Evolutionary conservation across 1,140 invertebrate genomes (phyloP).

Genomic region (Papilio aristodemus): DNA sequence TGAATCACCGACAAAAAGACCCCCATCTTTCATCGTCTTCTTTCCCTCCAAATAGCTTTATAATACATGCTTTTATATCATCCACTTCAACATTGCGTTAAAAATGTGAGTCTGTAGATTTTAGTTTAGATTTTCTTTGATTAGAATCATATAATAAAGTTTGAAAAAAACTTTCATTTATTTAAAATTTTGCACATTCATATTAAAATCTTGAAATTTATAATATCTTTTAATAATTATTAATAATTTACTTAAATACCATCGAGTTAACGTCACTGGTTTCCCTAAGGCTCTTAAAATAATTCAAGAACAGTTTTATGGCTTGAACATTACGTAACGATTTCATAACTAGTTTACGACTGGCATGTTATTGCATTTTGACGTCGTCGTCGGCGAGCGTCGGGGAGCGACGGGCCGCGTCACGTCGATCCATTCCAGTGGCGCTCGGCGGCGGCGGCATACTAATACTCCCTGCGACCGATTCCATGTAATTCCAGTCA

Average conservation of each 20-base stretch:
- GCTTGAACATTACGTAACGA: constrained; percentile 34
- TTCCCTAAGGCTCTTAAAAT: constrained; percentile 13
- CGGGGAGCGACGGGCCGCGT: constrained; percentile 53
- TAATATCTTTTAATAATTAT: no score
- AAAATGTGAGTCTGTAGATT: neutral
- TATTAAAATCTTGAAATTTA: no score
- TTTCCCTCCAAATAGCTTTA: constrained; percentile 53
- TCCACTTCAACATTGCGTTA: constrained; percentile 45
- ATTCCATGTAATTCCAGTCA: constrained; percentile 71
- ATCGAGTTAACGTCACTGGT: constrained; percentile 5
- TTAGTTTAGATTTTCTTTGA: neutral
- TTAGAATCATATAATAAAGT: no score
- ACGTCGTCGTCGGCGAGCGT: constrained; percentile 48
- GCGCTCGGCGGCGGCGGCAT: constrained; percentile 69
- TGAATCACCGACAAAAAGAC: constrained; percentile 53
- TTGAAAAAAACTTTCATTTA: no score
- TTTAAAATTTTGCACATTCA: no score
- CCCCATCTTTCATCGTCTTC: constrained; percentile 53
- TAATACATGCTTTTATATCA: constrained; percentile 46
- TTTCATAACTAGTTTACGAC: constrained; percentile 47
- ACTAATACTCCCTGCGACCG: constrained; percentile 71
- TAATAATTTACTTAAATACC: neutral
- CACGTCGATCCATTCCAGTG: constrained; percentile 74
- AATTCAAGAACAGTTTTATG: constrained; percentile 24
- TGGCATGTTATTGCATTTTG: constrained; percentile 66